Evolutionary conservation across 2,888 invertebrate genomes (phyloP), one percentile per base, ranked within the genome.

Genomic region (Cheilosia pagana): DNA sequence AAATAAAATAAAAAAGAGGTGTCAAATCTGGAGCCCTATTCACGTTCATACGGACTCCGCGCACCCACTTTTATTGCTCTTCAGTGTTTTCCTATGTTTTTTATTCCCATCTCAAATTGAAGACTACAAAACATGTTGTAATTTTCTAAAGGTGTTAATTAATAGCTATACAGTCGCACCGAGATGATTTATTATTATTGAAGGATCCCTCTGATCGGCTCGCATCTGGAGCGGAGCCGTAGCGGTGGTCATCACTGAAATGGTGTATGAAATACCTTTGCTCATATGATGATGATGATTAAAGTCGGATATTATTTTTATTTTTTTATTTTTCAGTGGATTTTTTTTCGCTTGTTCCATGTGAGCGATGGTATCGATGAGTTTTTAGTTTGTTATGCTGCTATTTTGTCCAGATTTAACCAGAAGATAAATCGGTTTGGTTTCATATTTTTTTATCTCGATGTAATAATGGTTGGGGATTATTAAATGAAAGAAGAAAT

Each of bases 81-180:
- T 2, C 16, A 43, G 16, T 28, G 14, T n/a, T 48, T 6, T 52
- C 59, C 31, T 65, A 31, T 35, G 39, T 19, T 19, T 70, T 76
- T 59, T 35, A 19, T 57, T 53, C 31, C 8, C 52, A 50, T 60
- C 57, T 74, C 53, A 45, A 59, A 53, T 70, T 65, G 53, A 70
- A 76, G 70, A 65, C 68, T 79, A 85, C 85, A 85, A 85, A 85
- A 67, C 81, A 85, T 81, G 75, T 76, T 85, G 72, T 85, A 85
- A 85, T 85, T 85, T 85, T 85, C 65, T 81, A 79, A 81, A 85
- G 85, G 85, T 85, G 85, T 85, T 85, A 85, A 85, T 85, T 85
- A 75, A 81, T 81, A 74, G 75, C 81, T 62, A 63, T 75, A 85
- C 45, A 45, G 75, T 71, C 85, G 71, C 65, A 85, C 43, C 65